Evolutionary conservation across 2,888 invertebrate species (phyloP).

Genomic region (Ennomos erosarius): DNA sequence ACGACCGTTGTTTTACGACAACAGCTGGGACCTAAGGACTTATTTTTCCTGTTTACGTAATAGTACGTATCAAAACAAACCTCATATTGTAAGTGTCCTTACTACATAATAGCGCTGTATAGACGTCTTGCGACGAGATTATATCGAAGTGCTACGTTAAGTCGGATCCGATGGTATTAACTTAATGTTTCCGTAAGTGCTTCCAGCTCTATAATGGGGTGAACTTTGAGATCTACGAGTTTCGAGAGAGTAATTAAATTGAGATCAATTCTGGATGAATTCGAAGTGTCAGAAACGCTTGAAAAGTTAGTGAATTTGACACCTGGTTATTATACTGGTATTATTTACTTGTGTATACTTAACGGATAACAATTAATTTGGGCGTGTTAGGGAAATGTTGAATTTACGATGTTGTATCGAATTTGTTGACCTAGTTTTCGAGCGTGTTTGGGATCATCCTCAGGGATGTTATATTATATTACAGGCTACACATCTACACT

Average conservation of each 20-base stretch:
- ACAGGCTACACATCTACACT: too few species aligned
- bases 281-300: conserved; percentile 19
- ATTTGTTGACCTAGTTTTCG: not conserved
- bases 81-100: conserved; percentile 1
- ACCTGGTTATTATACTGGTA: not conserved
- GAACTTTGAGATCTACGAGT: conserved; percentile 31
- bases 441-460: too few species aligned
- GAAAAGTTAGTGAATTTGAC: conserved; percentile 12
- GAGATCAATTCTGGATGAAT: conserved; percentile 20
- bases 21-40: too few species aligned
- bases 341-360: not conserved
- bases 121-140: conserved; percentile 32
- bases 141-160: conserved; percentile 39
- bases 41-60: too few species aligned
- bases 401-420: not conserved
- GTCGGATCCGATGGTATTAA: conserved; percentile 39
- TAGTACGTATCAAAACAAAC: not conserved
- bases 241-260: conserved; percentile 30
- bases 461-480: too few species aligned
- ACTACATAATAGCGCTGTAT: conserved; percentile 9
- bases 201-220: conserved; percentile 33
- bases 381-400: not conserved
- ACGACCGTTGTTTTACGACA: too few species aligned
- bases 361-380: conserved; percentile 2
- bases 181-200: conserved; percentile 41